Evolutionary conservation across 2,888 invertebrate species (phyloP).

Genomic region (Drosophila differens): DNA sequence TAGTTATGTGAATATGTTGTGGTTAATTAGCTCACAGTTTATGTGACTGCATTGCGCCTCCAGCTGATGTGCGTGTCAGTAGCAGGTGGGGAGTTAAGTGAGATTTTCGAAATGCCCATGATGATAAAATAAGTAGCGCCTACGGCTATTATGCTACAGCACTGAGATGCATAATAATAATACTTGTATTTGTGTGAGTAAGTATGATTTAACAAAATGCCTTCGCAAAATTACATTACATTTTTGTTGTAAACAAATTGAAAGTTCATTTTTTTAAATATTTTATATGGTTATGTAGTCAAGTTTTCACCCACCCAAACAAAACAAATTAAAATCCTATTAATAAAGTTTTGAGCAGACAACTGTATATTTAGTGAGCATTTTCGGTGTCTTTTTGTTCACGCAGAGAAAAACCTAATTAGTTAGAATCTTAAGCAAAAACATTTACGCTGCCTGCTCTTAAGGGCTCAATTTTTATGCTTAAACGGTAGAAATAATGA

Average conservation of each 20-base stretch:
- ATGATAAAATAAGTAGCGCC: background rate
- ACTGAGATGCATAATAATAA: background rate
- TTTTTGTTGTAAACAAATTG: background rate
- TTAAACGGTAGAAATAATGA: conserved; percentile 48
- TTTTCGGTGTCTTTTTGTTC: too few relatives aligned
- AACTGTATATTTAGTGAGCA: too few relatives aligned
- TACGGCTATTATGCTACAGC: background rate
- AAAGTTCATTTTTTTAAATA: background rate
- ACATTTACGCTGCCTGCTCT: conserved; percentile 34
- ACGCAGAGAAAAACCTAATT: conserved; percentile 48
- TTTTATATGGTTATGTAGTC: background rate
- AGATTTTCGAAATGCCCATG: conserved; percentile 3
- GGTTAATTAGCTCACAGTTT: conserved; percentile 57
- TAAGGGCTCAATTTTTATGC: conserved; percentile 23
- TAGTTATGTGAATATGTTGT: conserved; percentile 47
- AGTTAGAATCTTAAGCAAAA: conserved; percentile 47
- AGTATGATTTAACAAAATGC: background rate
- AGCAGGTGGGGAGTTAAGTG: conserved; percentile 5
- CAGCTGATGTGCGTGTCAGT: conserved; percentile 2
- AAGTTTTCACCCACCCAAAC: background rate
- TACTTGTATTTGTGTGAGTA: background rate
- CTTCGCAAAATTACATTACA: background rate
- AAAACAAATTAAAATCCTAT: background rate
- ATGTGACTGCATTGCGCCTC: conserved; percentile 30
- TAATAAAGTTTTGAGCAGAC: background rate